Evolutionary conservation across 2,797 vertebrate species (phyloP), one percentile per base, ranked within the genome.

Genomic region (Dicrostonyx torquatus): DNA sequence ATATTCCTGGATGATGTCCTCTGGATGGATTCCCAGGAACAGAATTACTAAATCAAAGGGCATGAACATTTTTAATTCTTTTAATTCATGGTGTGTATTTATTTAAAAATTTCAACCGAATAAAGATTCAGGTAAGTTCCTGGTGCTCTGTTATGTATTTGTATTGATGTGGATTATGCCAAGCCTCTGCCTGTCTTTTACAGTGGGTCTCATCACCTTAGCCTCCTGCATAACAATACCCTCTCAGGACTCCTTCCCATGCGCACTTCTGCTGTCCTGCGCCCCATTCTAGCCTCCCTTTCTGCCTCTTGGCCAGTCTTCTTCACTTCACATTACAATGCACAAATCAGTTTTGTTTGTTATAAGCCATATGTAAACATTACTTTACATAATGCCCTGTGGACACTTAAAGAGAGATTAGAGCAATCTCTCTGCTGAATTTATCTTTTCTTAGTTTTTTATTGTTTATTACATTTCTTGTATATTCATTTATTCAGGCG

Each of bases 11-110:
- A 97, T 97, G 96, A 97, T 96, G 78, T 97, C 70, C 70, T 96
- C 96, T 97, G 97, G 97, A 96, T 96, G 78, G 62, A 68, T 96
- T 96, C 97, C 96, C 97, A 96, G 97, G 97, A 97, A 95, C 89
- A 95, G 96, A 97, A 96, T 97, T 97, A 97, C 87, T 31, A 70
- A 97, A 96, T 97, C 95, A 97, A 97, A 97, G 97, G 94, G 90
- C 88, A 97, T 97, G 96, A 94, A 95, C 95, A 95, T 96, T 96
- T 95, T 96, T 97, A 97, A 97, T 97, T 90, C 92, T 94, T 96
- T 97, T 97, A 96, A 96, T 96, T 96, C 87, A 82, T 77, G 58
- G 90, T 87, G 90, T 96, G 84, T 90, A 97, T 95, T 96, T 97
- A 92, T 96, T 96, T 95, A 18, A 90, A 97, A 94, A 95, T 89